Evolutionary conservation across 1,140 invertebrate species (phyloP).

Genomic region (Drosophila ambigua): DNA sequence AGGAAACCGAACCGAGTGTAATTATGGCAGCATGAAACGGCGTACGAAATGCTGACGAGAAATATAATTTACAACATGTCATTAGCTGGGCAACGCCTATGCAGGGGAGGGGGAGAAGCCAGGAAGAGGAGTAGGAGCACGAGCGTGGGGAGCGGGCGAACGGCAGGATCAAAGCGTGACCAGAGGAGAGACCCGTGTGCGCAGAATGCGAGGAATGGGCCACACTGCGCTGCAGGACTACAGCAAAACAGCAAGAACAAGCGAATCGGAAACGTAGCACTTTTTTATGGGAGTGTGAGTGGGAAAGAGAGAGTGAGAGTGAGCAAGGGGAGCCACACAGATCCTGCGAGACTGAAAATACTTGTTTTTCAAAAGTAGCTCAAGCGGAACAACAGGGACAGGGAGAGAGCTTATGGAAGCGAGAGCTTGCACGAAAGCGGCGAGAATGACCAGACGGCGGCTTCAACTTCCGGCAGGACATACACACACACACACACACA

Average conservation of each 20-base stretch:
- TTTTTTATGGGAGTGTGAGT: slow-evolving; percentile 22
- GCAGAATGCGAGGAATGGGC: slow-evolving; percentile 28
- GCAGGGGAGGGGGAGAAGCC: slow-evolving; percentile 2
- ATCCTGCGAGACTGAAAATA: slow-evolving; percentile 59
- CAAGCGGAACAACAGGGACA: slow-evolving; percentile 44
- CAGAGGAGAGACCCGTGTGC: slow-evolving; percentile 18
- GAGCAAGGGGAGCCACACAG: slow-evolving; percentile 25
- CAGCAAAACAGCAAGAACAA: slow-evolving; percentile 19
- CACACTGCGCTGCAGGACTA: slow-evolving; percentile 40
- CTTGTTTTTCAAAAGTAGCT: slow-evolving; percentile 69
- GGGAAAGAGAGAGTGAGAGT: not conserved
- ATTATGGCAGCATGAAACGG: slow-evolving; percentile 39
- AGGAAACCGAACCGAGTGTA: slow-evolving; percentile 67
- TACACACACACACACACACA: slow-evolving; percentile 46
- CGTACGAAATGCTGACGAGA: slow-evolving; percentile 25
- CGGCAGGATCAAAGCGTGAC: slow-evolving; percentile 80
- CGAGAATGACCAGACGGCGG: slow-evolving; percentile 76
- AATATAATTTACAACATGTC: slow-evolving; percentile 81
- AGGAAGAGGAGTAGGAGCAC: slow-evolving; percentile 7
- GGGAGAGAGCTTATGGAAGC: slow-evolving; percentile 32
- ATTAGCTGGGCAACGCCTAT: slow-evolving; percentile 75
- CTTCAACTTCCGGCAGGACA: slow-evolving; percentile 79
- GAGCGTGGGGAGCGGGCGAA: slow-evolving; percentile 15
- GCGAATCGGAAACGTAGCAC: slow-evolving; percentile 44
- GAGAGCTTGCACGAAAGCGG: slow-evolving; percentile 64